Evolutionary conservation across 2,888 invertebrate species (phyloP).

Genomic region (Tenthredo mesomela): DNA sequence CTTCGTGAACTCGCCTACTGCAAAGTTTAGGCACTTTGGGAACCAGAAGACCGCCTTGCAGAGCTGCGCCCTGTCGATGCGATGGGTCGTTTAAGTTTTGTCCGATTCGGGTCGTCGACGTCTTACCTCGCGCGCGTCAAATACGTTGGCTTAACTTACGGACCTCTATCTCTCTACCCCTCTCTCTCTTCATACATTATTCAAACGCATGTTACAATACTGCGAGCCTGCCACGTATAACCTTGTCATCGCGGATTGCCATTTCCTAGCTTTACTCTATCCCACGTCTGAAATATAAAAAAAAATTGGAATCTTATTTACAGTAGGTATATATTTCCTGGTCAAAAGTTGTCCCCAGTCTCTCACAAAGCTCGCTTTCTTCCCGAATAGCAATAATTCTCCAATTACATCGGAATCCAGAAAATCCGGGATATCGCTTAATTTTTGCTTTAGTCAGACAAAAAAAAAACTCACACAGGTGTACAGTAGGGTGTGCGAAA

Average conservation of each 20-base stretch:
- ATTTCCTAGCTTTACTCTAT: constrained; percentile 22
- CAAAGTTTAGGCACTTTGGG: constrained; percentile 47
- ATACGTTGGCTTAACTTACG: constrained; percentile 29
- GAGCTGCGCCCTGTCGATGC: not conserved
- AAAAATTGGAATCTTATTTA: constrained; percentile 30
- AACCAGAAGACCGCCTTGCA: constrained; percentile 27
- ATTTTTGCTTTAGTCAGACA: not conserved
- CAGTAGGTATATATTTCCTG: not conserved
- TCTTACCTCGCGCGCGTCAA: constrained; percentile 35
- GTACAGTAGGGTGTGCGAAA: too few species aligned
- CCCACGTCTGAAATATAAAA: not conserved
- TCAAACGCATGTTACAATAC: constrained; percentile 47
- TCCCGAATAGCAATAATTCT: not conserved
- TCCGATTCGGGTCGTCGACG: constrained; percentile 27
- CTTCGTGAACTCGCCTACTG: constrained; percentile 2
- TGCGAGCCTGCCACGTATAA: constrained; percentile 23
- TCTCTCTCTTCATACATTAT: constrained; percentile 41
- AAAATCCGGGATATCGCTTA: not conserved
- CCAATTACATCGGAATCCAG: not conserved
- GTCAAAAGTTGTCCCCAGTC: not conserved
- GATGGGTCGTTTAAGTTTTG: constrained; percentile 44
- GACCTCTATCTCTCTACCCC: not conserved
- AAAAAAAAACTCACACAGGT: not conserved
- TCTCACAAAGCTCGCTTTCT: not conserved
- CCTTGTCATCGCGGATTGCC: constrained; percentile 26